A percentile compares a stretch with the other conserved stretches of the same genome.
Conservation (phyloP, 2,113 vertebrate genomes). For the Arizona elegans region DNA sequence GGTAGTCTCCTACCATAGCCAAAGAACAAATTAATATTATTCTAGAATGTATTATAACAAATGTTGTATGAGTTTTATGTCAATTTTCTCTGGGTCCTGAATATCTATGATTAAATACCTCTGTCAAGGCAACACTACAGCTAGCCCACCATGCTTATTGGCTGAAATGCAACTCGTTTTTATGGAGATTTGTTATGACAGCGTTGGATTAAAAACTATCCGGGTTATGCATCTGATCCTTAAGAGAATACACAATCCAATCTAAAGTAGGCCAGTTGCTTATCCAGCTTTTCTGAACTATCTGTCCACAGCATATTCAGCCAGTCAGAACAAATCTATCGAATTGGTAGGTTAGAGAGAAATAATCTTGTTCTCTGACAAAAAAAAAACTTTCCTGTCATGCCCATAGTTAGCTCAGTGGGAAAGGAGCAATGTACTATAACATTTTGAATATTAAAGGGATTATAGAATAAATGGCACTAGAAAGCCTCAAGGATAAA, state of each 20-base stretch:
- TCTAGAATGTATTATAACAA: not conserved
- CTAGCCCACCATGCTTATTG: not conserved
- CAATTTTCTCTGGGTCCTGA: not conserved
- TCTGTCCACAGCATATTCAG: not conserved
- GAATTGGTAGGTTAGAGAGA: not conserved
- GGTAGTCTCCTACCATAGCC: not conserved
- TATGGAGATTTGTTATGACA: not conserved
- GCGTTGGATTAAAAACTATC: not conserved
- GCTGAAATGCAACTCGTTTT: not conserved
- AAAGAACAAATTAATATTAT: not conserved
- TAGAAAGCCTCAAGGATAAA: not conserved
- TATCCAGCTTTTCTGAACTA: not conserved
- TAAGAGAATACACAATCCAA: not conserved
- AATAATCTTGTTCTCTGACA: not conserved
- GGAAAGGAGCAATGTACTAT: not conserved
- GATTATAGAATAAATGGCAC: not conserved
- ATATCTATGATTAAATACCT: not conserved
- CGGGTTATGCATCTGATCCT: not conserved
- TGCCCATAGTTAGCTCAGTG: not conserved
- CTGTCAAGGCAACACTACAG: not conserved
- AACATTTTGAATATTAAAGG: not conserved
- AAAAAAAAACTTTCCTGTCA: not conserved
- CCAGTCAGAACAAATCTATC: not conserved
- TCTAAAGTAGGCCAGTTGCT: not conserved
- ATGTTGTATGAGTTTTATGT: not conserved